Conservation (phyloP, 2,888 invertebrate genomes). For the Tetragonula carbonaria region DNA sequence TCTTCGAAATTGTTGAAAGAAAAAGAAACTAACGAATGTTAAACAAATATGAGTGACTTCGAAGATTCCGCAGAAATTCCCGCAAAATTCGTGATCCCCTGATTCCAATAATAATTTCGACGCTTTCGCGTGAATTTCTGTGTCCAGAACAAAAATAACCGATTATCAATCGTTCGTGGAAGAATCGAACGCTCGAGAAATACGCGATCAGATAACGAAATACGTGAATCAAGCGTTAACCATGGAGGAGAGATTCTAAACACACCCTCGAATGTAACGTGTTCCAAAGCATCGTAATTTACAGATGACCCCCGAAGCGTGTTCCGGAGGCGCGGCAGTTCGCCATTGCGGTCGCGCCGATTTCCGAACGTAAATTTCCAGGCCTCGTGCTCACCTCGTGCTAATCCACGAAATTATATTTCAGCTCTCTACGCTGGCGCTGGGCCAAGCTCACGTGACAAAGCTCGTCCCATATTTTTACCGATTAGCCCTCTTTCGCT, state of each 20-base stretch:
- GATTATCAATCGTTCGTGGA: too few species aligned
- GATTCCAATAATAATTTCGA: too few species aligned
- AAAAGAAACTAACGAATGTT: too few species aligned
- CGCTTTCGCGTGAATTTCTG: too few species aligned
- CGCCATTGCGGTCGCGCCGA: constrained; percentile 54
- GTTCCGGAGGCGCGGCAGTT: constrained; percentile 50
- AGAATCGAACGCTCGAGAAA: too few species aligned
- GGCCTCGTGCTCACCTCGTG: constrained; percentile 37
- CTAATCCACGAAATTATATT: constrained; percentile 81
- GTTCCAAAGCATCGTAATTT: constrained; percentile 24
- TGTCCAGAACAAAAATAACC: too few species aligned
- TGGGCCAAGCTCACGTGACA: constrained; percentile 39
- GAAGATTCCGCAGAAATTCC: too few species aligned
- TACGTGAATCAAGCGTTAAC: neutral
- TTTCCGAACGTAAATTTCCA: constrained; percentile 65
- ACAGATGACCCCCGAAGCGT: constrained; percentile 27
- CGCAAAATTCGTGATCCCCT: too few species aligned
- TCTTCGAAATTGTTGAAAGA: too few species aligned
- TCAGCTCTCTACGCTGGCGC: constrained; percentile 53
- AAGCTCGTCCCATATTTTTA: constrained; percentile 78
- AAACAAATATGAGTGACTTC: too few species aligned
- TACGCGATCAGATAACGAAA: neutral
- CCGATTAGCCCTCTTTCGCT: constrained; percentile 79
- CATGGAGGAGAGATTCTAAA: neutral
- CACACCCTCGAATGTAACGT: neutral